A percentile compares a stretch with the other conserved stretches of the same genome.
phyloP scores from a whole-genome alignment of 2,113 vertebrate genomes.

The Hucho hucho region DNA sequence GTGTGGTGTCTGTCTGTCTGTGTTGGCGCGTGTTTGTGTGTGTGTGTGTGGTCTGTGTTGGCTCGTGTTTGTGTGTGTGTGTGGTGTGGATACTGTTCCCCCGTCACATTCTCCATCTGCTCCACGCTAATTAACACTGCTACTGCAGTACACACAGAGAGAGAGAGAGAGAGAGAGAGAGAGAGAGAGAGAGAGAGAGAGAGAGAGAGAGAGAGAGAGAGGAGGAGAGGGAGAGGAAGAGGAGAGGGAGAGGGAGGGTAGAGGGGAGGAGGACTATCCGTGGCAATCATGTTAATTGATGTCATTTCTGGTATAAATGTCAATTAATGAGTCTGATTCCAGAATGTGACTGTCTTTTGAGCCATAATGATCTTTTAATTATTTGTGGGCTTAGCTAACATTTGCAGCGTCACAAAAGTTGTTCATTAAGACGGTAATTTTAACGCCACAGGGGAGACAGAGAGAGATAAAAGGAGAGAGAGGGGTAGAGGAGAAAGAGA shows the following conservation, averaged over 20 bases:
- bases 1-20: neutral
- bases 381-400: neutral
- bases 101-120: slow-evolving; percentile 61
- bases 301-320: slow-evolving; percentile 27
- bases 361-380: slow-evolving; percentile 34
- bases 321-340: slow-evolving; percentile 2
- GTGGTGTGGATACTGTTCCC: slow-evolving; percentile 12
- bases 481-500: neutral
- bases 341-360: neutral
- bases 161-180: neutral
- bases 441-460: slow-evolving; percentile 1
- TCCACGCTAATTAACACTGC: slow-evolving; percentile 63
- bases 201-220: too few relatives aligned
- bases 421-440: neutral
- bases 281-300: slow-evolving; percentile 15
- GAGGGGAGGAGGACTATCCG: neutral
- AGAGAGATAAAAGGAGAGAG: neutral
- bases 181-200: too few relatives aligned
- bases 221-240: too few relatives aligned
- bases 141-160: slow-evolving; percentile 18
- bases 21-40: too few relatives aligned
- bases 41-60: neutral
- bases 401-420: neutral
- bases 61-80: neutral
- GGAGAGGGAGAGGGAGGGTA: neutral